Conservation (phyloP, 2,113 vertebrate genomes). For the Axis porcinus region DNA sequence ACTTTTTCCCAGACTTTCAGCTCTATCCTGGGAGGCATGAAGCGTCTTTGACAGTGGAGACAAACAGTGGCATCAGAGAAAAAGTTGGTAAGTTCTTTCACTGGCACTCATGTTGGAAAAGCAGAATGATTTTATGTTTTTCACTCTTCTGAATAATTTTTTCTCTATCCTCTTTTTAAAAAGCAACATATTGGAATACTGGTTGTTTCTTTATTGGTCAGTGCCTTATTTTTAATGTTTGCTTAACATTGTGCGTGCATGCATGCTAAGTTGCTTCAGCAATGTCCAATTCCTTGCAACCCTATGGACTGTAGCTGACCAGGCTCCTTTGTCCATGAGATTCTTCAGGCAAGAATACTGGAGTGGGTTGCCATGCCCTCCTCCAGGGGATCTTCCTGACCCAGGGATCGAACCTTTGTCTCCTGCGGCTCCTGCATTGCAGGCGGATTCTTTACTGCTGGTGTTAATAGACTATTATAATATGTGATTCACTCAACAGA, state of each 20-base stretch:
- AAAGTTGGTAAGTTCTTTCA: conserved; percentile 76
- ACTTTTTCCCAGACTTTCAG: conserved; percentile 78
- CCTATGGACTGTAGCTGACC: neutral
- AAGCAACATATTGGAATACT: neutral
- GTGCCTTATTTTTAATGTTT: neutral
- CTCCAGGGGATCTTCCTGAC: neutral
- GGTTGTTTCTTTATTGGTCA: neutral
- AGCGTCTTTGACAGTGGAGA: conserved; percentile 72
- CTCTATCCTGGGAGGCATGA: conserved; percentile 79
- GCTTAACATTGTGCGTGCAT: neutral
- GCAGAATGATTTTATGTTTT: neutral
- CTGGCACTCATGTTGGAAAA: neutral
- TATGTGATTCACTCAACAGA: neutral
- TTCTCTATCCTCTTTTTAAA: neutral
- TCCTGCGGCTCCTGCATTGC: neutral
- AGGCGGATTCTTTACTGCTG: neutral
- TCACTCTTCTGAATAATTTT: neutral
- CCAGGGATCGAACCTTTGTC: neutral
- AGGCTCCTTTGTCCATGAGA: neutral
- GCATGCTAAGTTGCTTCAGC: neutral
- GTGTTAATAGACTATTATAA: neutral
- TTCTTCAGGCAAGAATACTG: neutral
- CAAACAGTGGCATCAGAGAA: conserved; percentile 68
- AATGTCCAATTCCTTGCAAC: neutral
- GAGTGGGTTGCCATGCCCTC: neutral